Conservation (phyloP, 1,140 invertebrate species). For the Hylaeus anthracinus region DNA sequence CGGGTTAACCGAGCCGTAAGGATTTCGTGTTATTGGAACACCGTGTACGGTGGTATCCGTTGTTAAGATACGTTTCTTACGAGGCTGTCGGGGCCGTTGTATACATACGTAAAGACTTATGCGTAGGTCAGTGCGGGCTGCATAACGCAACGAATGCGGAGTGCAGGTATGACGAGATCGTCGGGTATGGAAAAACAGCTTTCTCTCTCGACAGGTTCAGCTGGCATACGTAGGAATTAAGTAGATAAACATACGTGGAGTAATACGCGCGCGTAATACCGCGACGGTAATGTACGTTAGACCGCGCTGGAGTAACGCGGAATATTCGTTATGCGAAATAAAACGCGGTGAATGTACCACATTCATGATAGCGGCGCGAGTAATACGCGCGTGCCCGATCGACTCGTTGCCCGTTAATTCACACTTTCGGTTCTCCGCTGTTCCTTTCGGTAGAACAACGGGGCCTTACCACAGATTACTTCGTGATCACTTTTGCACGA, state of each 20-base stretch:
- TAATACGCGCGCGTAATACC: constrained; percentile 68
- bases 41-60: background rate
- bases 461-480: too few species aligned
- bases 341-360: constrained; percentile 63
- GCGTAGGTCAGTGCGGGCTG: constrained; percentile 64
- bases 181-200: constrained; percentile 78
- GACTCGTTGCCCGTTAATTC: constrained; percentile 40
- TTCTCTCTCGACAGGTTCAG: constrained; percentile 78
- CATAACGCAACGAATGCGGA: constrained; percentile 65
- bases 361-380: constrained; percentile 31
- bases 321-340: constrained; percentile 69
- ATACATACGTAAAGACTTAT: constrained; percentile 32
- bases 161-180: constrained; percentile 70
- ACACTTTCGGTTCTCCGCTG: constrained; percentile 41
- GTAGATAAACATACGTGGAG: constrained; percentile 77
- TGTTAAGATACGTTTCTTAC: constrained; percentile 45
- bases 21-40: constrained; percentile 29
- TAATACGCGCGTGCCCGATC: constrained; percentile 19
- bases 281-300: background rate
- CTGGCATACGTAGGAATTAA: constrained; percentile 75
- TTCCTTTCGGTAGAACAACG: background rate
- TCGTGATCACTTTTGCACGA: too few species aligned
- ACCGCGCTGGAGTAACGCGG: constrained; percentile 9
- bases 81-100: constrained; percentile 21
- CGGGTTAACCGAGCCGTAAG: background rate